Base-by-base conservation (phyloP, 2,888 invertebrate species). In the Apotomis betuletana region DNA sequence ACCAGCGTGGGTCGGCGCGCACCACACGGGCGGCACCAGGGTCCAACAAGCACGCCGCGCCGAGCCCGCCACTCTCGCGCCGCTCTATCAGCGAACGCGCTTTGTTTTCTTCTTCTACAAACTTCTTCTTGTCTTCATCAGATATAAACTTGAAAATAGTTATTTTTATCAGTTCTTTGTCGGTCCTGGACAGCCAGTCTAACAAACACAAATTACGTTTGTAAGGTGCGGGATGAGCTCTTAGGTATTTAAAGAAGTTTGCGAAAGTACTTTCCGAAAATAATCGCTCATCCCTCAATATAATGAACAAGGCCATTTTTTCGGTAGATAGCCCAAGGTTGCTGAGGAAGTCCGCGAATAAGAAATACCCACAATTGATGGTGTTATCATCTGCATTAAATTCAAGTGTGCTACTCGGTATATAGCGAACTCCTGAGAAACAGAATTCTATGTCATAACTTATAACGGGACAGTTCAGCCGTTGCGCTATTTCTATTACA, bases 1-100 rank as follows among this genome's bases (percentile, higher is more conserved):
- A 82, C 83, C 83, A 82, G n/a, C 68, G 49, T 4, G 77, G 76
- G 68, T 81, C 80, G 5, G 74, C 72, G 49, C 77, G 62, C 13
- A 6, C 44, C 12, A 79, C 63, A 12, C 69, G 57, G 36, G 76
- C 51, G 41, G 54, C 70, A n/a, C 5, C 65, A 6, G 46, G 59
- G 46, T 80, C 74, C 13, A 76, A 60, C 13, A 79, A 38, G 46
- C 73, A 77, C 12, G 69, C 12, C 9, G 74, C 58, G 5, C 75
- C 72, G 5, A 78, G 44, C 3, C 77, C 77, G 0, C 68, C 41
- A n/a, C 41, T 55, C 41, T 75, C 75, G 4, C 41, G 38, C 44
- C 72, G 67, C 15, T 55, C 57, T 13, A 80, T 75, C 5, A 74
- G 60, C 9, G 55, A n/a, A 0, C 12, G 13, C 0, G 69, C 58